These are phyloP conservation scores for Oryzias curvinotus DNA, from an alignment of 2,113 vertebrate genomes.

Conservation along the genomic window DNA sequence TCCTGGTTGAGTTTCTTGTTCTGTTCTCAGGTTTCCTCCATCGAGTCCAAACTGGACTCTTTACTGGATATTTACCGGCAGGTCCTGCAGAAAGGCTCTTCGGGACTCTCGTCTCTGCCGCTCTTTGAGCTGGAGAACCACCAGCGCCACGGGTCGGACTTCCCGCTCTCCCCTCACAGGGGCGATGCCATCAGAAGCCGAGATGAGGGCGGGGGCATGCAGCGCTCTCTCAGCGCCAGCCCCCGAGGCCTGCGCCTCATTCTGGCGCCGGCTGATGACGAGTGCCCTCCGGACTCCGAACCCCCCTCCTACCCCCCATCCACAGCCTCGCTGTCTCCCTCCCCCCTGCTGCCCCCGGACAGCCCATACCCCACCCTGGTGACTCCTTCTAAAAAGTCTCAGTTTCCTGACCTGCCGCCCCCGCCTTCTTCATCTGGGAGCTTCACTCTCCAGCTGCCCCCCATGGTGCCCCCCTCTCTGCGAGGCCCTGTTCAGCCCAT, in stretches of 20 bases:
- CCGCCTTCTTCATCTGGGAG: slow-evolving; percentile 79
- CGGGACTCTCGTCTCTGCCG: slow-evolving; percentile 88
- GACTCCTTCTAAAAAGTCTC: slow-evolving; percentile 82
- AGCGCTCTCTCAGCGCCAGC: slow-evolving; percentile 84
- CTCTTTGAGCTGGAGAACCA: slow-evolving; percentile 86
- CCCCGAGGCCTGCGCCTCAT: slow-evolving; percentile 89
- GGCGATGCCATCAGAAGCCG: slow-evolving; percentile 41
- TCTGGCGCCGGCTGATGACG: slow-evolving; percentile 87
- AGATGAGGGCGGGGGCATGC: slow-evolving; percentile 70
- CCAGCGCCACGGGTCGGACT: slow-evolving; percentile 82
- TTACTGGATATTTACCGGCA: slow-evolving; percentile 95
- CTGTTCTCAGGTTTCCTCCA: slow-evolving; percentile 89
- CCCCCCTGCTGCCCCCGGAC: slow-evolving; percentile 86
- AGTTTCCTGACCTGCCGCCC: slow-evolving; percentile 82
- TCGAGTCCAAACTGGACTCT: slow-evolving; percentile 95
- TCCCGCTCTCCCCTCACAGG: slow-evolving; percentile 78
- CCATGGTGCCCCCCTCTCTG: slow-evolving; percentile 81
- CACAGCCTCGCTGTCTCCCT: slow-evolving; percentile 87
- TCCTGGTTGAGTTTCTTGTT: neutral
- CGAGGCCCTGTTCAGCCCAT: slow-evolving; percentile 77
- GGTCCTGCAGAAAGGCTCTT: slow-evolving; percentile 89
- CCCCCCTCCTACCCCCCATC: slow-evolving; percentile 74
- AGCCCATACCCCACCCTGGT: slow-evolving; percentile 80
- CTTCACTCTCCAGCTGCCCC: slow-evolving; percentile 89
- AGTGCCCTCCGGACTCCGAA: slow-evolving; percentile 73